Percentiles rank a stretch among this genome's conserved stretches.
phyloP scores from a whole-genome alignment of 2,113 vertebrate genomes.

The Phalacrocorax pelagicus region DNA sequence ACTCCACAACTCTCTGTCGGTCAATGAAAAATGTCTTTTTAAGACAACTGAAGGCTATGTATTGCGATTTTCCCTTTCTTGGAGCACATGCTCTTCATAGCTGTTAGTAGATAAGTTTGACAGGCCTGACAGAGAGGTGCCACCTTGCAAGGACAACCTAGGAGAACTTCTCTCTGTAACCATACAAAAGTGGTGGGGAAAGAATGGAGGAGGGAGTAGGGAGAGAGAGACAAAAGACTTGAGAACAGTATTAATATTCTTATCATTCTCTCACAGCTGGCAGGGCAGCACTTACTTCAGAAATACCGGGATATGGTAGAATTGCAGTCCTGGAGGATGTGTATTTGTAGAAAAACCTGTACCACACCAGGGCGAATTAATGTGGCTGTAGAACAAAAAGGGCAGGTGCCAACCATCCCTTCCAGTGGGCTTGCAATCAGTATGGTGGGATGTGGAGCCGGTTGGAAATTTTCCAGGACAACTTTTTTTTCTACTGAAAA shows the following conservation, averaged over 20 bases:
- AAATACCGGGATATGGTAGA: background rate
- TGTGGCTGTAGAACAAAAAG: background rate
- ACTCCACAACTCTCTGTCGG: background rate
- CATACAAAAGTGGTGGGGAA: background rate
- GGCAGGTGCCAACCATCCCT: background rate
- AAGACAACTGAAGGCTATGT: background rate
- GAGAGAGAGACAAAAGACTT: background rate
- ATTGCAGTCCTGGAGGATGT: background rate
- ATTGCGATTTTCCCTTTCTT: background rate
- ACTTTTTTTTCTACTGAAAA: background rate
- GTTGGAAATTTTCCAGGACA: background rate
- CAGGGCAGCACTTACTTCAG: background rate
- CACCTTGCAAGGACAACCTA: constrained; percentile 3
- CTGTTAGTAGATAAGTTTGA: background rate
- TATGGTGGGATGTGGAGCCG: background rate
- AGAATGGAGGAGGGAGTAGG: background rate
- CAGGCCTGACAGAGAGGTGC: constrained; percentile 24
- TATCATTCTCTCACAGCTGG: background rate
- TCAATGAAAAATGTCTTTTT: constrained; percentile 23
- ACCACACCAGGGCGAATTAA: background rate
- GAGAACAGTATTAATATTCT: background rate
- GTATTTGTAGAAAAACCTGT: background rate
- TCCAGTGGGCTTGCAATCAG: background rate
- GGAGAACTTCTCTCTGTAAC: background rate
- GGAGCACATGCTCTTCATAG: background rate